Percentiles rank a stretch among this genome's conserved stretches.
These are phyloP conservation scores for Isoperla grammatica DNA, from an alignment of 2,888 invertebrate species.

Conservation along the genomic window DNA sequence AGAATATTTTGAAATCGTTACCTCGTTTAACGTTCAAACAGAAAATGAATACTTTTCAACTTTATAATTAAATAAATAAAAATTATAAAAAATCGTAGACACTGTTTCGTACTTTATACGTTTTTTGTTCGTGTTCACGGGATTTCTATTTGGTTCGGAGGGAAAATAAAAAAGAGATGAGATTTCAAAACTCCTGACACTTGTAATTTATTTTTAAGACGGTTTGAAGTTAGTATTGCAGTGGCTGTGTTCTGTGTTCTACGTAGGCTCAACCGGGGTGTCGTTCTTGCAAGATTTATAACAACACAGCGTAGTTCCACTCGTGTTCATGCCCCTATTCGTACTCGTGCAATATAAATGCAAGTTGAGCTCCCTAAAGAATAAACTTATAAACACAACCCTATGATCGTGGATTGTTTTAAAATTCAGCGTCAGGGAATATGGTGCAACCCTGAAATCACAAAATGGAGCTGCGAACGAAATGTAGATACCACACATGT, in stretches of 20 bases:
- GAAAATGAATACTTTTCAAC: too few species aligned
- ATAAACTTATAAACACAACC: neutral
- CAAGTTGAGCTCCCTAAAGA: neutral
- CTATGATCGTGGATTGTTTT: too few species aligned
- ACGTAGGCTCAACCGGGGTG: neutral
- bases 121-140: neutral
- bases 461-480: too few species aligned
- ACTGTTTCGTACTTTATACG: too few species aligned
- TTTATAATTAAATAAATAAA: too few species aligned
- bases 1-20: too few species aligned
- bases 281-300: conserved; percentile 15
- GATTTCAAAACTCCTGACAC: conserved; percentile 19
- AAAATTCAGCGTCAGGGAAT: too few species aligned
- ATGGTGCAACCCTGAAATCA: too few species aligned
- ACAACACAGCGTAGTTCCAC: neutral
- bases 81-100: too few species aligned
- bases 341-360: conserved; percentile 11
- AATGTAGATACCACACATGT: too few species aligned
- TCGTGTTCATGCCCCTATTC: neutral
- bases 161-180: conserved; percentile 15
- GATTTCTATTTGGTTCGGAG: conserved; percentile 15
- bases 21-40: too few species aligned
- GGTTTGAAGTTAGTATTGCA: conserved; percentile 15
- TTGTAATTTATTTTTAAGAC: conserved; percentile 19
- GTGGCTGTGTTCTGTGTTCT: neutral